Evolutionary conservation across 2,113 vertebrate genomes (phyloP), one percentile per base, ranked within the genome.

Genomic region (Hemibagrus wyckioides): DNA sequence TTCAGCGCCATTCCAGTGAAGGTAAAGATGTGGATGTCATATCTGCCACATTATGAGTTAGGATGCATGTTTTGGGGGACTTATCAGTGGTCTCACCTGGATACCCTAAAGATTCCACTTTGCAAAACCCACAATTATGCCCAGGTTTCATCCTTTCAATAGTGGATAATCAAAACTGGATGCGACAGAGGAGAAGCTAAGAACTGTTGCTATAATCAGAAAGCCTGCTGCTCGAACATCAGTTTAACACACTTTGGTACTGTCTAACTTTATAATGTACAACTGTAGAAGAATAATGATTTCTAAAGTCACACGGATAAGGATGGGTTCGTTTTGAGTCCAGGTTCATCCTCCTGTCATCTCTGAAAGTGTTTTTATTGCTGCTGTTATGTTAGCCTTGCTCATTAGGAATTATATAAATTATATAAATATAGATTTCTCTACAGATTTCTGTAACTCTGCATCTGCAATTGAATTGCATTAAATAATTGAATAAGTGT

Each of bases 1-100:
- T 88, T 88, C 33, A 76, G 10, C 61, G 21, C 67, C 10, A 54
- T 87, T 82, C n/a, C 65, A 54, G 11, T 56, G 36, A 17, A 57
- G 44, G 65, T 80, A 54, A 28, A 61, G 56, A 75, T 33, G 39
- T 48, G 0, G 50, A 48, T 23, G 77, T 79, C 3, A 77, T 79
- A 79, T 79, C 30, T 17, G 28, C 50, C 30, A 33, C 33, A 41
- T 17, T 30, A 6, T 36, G 10, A 63, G 57, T 61, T 36, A 80
- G 21, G 1, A 69, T 41, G 67, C 30, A 39, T 30, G 50, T 79
- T 21, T 67, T 44, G 30, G 23, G 14, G 25, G 67, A 48, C 44
- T 41, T 30, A 30, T 30, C 15, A 1, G 28, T 1, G 14, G 44
- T 19, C 28, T 19, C 14, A 9, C 1, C 3, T 79, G 48, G 2